Base-by-base conservation (phyloP, 2,113 vertebrate species). In the Natator depressus region DNA sequence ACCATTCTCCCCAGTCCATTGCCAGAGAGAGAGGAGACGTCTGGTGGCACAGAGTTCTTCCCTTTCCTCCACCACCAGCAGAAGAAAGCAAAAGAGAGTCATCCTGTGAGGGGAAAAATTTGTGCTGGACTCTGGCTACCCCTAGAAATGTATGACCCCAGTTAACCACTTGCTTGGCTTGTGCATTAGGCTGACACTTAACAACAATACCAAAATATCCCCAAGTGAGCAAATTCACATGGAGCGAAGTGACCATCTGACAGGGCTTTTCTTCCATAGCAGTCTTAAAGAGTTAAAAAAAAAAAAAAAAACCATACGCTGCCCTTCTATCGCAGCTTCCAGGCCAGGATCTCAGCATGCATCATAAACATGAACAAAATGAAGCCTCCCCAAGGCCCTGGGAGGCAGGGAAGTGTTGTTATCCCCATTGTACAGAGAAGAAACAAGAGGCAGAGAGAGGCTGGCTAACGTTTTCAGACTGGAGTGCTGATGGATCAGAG, bases 101-200 rank as follows among this genome's bases (percentile, higher is more conserved):
- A 95, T 79, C 6, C 24, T 93, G 69, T 85, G 87, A 97, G 88
- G 51, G 80, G 17, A 29, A 49, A 31, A 27, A 12, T 29, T 31
- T 46, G 25, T 57, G 11, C 53, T n/a, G 14, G 17, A 42, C 5
- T 10, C 4, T 24, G n/a, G 29, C 46, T 79, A 22, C 76, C 46
- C 42, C 25, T 14, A 31, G 95, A 89, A 96, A 85, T 91, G 76
- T 51, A 85, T 90, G 75, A 53, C 53, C 3, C 89, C 82, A 88
- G 94, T 87, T 85, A 90, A 94, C 83, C 62, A 89, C 75, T 96
- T 93, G 46, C 20, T 16, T 54, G 84, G 38, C 19, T 88, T 92
- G 90, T 57, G 80, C 46, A 76, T 0, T 1, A 78, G 62, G 38
- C 62, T 88, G 69, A 72, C 69, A 59, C 51, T 90, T 38, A 46